Evolutionary conservation across 2,113 vertebrate genomes (phyloP).

Genomic region (Thunnus thynnus): DNA sequence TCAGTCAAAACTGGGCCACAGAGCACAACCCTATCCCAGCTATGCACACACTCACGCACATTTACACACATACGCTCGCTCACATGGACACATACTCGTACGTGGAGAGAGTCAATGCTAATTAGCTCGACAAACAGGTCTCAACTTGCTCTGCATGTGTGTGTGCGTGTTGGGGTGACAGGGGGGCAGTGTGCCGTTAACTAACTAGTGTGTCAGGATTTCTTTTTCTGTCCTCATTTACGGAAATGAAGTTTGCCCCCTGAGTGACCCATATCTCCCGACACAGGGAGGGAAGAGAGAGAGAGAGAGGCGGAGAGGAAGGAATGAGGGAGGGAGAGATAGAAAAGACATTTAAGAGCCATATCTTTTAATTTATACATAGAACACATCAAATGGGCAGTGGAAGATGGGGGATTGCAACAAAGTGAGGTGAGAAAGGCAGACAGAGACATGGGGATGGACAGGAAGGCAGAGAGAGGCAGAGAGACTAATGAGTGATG

Average conservation of each 20-base stretch:
- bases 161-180: constrained; percentile 57
- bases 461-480: not conserved
- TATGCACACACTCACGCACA: constrained; percentile 33
- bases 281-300: constrained; percentile 45
- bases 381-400: not conserved
- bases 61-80: constrained; percentile 12
- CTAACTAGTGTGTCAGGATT: constrained; percentile 72
- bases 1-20: constrained; percentile 79
- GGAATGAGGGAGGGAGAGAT: not conserved
- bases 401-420: constrained; percentile 8
- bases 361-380: constrained; percentile 44
- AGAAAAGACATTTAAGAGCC: constrained; percentile 1
- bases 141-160: constrained; percentile 31
- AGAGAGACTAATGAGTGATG: not conserved
- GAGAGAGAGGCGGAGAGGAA: not conserved
- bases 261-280: constrained; percentile 71
- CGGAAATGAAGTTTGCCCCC: constrained; percentile 77
- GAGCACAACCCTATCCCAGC: constrained; percentile 66
- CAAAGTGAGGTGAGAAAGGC: constrained; percentile 14
- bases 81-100: constrained; percentile 33
- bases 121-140: constrained; percentile 80
- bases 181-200: constrained; percentile 60
- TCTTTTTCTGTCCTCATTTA: constrained; percentile 80
- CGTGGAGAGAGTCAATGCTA: constrained; percentile 64
- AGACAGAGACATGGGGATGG: not conserved